Conservation (phyloP, 2,888 invertebrate genomes). For the Sabatieria punctata region DNA sequence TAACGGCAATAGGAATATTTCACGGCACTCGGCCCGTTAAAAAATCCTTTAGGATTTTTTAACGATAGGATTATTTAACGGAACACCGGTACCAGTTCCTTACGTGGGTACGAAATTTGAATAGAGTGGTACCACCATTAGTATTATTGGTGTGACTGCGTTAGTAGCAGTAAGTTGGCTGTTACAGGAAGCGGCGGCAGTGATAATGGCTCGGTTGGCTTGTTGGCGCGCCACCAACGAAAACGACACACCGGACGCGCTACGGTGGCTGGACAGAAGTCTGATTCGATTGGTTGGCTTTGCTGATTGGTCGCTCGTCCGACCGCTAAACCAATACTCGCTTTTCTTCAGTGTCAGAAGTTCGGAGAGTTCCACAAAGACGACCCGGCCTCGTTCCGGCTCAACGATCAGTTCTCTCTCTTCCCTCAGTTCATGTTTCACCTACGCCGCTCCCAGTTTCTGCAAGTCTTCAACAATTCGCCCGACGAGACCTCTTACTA, state of each 20-base stretch:
- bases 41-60: too few relatives aligned
- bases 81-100: too few relatives aligned
- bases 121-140: too few relatives aligned
- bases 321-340: not conserved
- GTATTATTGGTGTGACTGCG: too few relatives aligned
- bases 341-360: slow-evolving; percentile 68
- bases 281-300: slow-evolving; percentile 68
- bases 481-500: slow-evolving; percentile 99
- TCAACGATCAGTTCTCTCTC: slow-evolving; percentile 87
- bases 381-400: slow-evolving; percentile 83
- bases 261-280: slow-evolving; percentile 96
- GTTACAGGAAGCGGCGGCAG: slow-evolving; percentile 94
- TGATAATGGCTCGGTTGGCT: slow-evolving; percentile 87
- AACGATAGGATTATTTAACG: too few relatives aligned
- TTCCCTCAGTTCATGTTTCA: slow-evolving; percentile 99
- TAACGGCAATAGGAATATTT: too few relatives aligned
- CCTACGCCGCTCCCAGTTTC: slow-evolving; percentile 85
- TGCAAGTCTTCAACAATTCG: slow-evolving; percentile 98
- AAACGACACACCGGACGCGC: slow-evolving; percentile 74
- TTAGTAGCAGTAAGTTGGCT: too few relatives aligned
- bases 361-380: slow-evolving; percentile 97
- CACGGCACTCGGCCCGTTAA: too few relatives aligned
- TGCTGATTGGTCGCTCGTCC: not conserved
- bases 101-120: too few relatives aligned
- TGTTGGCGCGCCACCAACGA: slow-evolving; percentile 70